Evolutionary conservation across 2,113 vertebrate genomes (phyloP).

Genomic region (Lathamus discolor): DNA sequence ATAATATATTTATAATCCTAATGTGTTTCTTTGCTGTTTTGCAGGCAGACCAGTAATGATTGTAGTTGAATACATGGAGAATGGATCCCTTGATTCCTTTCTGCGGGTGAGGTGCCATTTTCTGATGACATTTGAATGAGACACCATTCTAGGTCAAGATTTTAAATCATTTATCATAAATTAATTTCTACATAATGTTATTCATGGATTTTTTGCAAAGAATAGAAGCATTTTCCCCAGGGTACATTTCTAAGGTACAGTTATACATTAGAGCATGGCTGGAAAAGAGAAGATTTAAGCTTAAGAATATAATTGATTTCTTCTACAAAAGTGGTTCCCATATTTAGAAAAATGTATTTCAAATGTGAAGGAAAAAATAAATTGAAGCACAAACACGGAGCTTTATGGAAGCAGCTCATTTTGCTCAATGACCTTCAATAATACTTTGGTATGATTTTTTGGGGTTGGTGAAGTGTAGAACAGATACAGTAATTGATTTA

Average conservation of each 20-base stretch:
- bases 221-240: constrained; percentile 58
- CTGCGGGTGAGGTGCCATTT: constrained; percentile 86
- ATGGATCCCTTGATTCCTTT: constrained; percentile 94
- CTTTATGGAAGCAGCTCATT: constrained; percentile 28
- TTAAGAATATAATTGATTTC: constrained; percentile 70
- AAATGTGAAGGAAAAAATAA: constrained; percentile 46
- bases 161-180: constrained; percentile 74
- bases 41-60: constrained; percentile 96
- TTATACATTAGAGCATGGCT: constrained; percentile 45
- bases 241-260: constrained; percentile 45
- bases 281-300: constrained; percentile 28
- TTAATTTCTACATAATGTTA: constrained; percentile 74
- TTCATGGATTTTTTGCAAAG: constrained; percentile 69
- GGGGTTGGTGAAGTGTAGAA: neutral
- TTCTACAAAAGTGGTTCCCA: constrained; percentile 41
- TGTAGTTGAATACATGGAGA: constrained; percentile 97
- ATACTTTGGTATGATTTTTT: neutral
- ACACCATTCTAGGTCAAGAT: constrained; percentile 64
- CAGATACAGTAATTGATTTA: constrained; percentile 25
- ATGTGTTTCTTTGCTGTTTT: constrained; percentile 73
- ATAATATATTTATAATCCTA: constrained; percentile 25
- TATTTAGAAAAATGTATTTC: constrained; percentile 50
- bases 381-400: constrained; percentile 34
- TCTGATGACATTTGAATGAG: constrained; percentile 71
- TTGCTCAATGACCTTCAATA: constrained; percentile 43